Evolutionary conservation across 2,888 invertebrate genomes (phyloP), one percentile per base, ranked within the genome.

Genomic region (Lobophora halterata): DNA sequence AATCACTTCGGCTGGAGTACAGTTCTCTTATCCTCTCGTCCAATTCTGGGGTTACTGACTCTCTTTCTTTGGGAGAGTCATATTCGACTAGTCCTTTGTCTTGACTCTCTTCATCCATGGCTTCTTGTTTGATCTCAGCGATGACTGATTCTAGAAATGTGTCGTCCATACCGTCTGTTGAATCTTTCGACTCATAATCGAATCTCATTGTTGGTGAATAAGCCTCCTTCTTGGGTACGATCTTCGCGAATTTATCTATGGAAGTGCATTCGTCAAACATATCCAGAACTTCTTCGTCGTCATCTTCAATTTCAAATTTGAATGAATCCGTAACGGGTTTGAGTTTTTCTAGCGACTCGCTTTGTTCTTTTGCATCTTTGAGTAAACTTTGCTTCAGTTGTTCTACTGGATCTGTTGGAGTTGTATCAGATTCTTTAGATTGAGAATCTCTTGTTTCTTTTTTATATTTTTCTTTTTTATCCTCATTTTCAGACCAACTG

Each of bases 401-500:
- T 21, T 67, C 65, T 18, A 61, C 48, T 3, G 61, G 51, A 18
- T 71, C 67, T 8, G 24, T 5, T n/a, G 36, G 33, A 7, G 44
- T 21, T 3, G 16, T 14, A 23, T 26, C 30, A 5, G 32, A 13
- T 12, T 42, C 34, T 2, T 21, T 5, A n/a, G n/a, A n/a, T n/a
- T n/a, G n/a, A n/a, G n/a, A n/a, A 3, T 30, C 10, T 39, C 61
- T 72, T 0, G 69, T 70, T 2, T 66, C 67, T 0, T 52, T 25
- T 47, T 67, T 70, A 0, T 14, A 8, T 4, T 18, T 28, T 8
- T 39, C 33, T 31, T 33, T 30, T 39, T 64, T 73, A 0, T 71
- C 70, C 5, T 86, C 87, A 26, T 78, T 82, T 13, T 87, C 87
- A 7, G 88, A 87, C 88, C 88, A 88, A 50, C 87, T 88, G 34